Evolutionary conservation across 2,797 vertebrate genomes (phyloP).

Genomic region (Masticophis lateralis): DNA sequence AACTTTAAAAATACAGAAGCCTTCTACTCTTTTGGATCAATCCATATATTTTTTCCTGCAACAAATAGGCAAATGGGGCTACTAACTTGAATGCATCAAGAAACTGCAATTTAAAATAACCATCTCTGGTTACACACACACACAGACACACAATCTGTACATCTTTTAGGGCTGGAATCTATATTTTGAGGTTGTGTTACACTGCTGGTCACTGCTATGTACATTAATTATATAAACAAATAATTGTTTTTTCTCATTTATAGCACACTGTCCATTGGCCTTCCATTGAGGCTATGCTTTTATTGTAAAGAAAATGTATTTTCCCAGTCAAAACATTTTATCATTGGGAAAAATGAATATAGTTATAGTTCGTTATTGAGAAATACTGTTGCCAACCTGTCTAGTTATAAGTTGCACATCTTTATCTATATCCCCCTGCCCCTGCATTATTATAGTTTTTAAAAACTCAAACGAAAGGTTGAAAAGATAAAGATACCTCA

Average conservation of each 20-base stretch:
- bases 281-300: neutral
- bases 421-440: neutral
- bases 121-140: too few relatives aligned
- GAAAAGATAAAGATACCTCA: neutral
- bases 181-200: neutral
- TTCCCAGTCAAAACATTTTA: neutral
- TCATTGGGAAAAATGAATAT: constrained; percentile 5
- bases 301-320: neutral
- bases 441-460: neutral
- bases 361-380: neutral
- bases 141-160: too few relatives aligned
- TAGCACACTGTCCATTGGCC: neutral
- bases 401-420: neutral
- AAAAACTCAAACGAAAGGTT: neutral
- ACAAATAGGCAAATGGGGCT: neutral
- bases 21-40: neutral
- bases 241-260: neutral
- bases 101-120: too few relatives aligned
- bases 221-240: neutral
- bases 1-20: neutral
- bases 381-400: neutral
- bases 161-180: neutral
- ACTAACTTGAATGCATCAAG: too few relatives aligned
- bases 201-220: too few relatives aligned
- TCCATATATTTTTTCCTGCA: neutral